Percentiles rank a stretch among this genome's conserved stretches.
phyloP scores from a whole-genome alignment of 2,113 vertebrate species.

The Elaphurus davidianus region DNA sequence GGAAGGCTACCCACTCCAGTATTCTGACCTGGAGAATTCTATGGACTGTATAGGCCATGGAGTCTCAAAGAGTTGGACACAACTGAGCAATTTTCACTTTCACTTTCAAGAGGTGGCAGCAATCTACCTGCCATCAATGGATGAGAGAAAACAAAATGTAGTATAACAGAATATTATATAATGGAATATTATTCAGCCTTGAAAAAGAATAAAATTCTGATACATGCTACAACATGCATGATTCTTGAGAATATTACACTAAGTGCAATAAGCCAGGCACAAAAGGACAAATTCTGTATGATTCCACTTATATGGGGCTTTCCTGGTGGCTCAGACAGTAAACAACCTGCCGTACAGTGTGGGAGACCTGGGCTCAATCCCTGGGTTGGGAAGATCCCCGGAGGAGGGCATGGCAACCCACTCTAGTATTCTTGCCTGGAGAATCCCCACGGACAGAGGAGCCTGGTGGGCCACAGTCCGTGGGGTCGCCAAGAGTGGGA shows the following conservation, averaged over 20 bases:
- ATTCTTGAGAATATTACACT: not conserved
- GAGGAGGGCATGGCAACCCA: not conserved
- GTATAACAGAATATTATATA: not conserved
- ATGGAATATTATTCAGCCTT: not conserved
- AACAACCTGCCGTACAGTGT: not conserved
- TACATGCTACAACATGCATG: not conserved
- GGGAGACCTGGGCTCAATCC: not conserved
- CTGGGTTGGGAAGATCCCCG: not conserved
- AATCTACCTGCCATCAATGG: not conserved
- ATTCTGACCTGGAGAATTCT: not conserved
- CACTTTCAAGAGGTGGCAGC: not conserved
- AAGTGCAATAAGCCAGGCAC: not conserved
- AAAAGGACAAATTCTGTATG: not conserved
- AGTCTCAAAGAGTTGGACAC: not conserved
- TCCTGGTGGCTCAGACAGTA: not conserved
- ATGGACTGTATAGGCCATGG: not conserved
- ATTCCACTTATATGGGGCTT: not conserved
- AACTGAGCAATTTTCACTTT: not conserved
- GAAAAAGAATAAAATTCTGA: not conserved
- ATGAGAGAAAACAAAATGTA: not conserved
- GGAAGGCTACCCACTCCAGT: not conserved
- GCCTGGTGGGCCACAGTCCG: not conserved
- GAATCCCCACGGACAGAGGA: not conserved
- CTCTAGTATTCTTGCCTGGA: not conserved
- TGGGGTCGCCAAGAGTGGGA: not conserved